A percentile compares a stretch with the other conserved stretches of the same genome.
Evolutionary conservation across 2,797 vertebrate genomes (phyloP).

Genomic region (Dromococcyx pavoninus): DNA sequence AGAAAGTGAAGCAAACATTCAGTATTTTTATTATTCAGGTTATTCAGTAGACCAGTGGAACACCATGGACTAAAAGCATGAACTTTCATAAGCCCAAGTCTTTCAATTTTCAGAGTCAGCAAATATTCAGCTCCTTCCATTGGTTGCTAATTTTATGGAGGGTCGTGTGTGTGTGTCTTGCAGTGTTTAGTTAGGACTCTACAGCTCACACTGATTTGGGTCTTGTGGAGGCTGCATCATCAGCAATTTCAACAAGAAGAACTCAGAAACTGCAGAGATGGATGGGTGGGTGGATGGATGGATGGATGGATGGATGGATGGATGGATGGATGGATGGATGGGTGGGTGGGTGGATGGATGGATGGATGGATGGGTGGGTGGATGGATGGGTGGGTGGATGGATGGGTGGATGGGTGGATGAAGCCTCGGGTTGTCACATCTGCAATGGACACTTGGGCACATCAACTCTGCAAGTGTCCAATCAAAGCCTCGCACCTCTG

Average conservation of each 20-base stretch:
- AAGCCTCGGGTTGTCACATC: not conserved
- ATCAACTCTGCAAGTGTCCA: accelerated
- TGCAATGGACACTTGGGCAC: accelerated
- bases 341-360: not conserved
- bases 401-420: not conserved
- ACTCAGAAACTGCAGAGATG: not conserved
- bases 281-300: not conserved
- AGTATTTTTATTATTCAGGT: no score
- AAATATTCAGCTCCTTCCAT: not conserved
- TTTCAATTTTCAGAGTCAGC: not conserved
- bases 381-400: not conserved
- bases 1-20: not conserved
- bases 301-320: not conserved
- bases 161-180: no score
- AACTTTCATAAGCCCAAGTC: not conserved
- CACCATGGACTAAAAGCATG: not conserved
- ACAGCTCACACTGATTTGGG: not conserved
- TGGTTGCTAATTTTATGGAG: not conserved
- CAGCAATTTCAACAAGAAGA: not conserved
- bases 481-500: not conserved
- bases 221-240: not conserved
- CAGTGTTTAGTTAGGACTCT: not conserved
- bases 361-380: not conserved
- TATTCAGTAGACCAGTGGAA: not conserved
- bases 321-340: not conserved